Evolutionary conservation across 2,797 vertebrate genomes (phyloP), one percentile per base, ranked within the genome.

Genomic region (Labroides dimidiatus): DNA sequence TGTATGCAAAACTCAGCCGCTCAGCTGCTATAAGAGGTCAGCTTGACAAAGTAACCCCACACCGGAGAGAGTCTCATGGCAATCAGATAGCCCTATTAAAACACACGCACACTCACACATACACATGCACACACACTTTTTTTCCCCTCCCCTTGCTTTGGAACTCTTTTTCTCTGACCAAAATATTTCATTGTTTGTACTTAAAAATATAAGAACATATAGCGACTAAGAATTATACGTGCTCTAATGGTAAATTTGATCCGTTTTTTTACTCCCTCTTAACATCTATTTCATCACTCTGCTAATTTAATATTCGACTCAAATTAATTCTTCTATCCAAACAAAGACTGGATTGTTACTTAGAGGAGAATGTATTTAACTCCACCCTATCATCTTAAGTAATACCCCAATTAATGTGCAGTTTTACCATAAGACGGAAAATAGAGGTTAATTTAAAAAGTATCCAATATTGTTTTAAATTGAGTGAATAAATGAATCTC

Each of bases 1-100:
- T 93, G 91, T 92, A 92, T 93, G 92, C 92, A 93, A 93, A 93
- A 93, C 90, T 90, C 90, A 69, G 75, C 86, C 44, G 82, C 87
- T 86, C 85, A 69, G 87, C 85, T 84, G 90, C 88, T 84, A 69
- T 68, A 81, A 89, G 89, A 91, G 92, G 92, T 92, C 92, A 92
- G 87, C 88, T 86, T 85, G 86, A 93, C 91, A 91, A 89, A 91
- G 86, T 93, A 92, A 89, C 89, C 87, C 81, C 86, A 87, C 86
- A 85, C 87, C 69, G 81, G 87, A 86, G 90, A 89, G 85, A 82
- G 79, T 84, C 90, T 86, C 89, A 73, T 77, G 64, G 84, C 87
- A 67, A 63, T 78, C 64, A 86, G 80, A 82, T 45, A 85, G 79
- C 78, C 88, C 86, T 78, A 89, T 90, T 90, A 90, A 82, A 77